Base-by-base conservation (phyloP, 1,140 invertebrate species). In the Geopemphigus sp. region DNA sequence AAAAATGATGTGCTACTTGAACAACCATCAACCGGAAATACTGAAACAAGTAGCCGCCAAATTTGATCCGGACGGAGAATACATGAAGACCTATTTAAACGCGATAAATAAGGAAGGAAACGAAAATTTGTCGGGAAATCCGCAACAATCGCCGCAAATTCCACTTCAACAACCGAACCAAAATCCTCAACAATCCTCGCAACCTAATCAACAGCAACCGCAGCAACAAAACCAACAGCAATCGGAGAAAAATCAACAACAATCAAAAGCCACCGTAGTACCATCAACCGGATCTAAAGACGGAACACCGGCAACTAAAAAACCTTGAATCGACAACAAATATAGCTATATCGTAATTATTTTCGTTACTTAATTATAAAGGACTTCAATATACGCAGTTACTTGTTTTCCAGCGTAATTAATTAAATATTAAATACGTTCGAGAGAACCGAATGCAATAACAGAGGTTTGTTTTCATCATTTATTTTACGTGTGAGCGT, bases 51-150 rank as follows among this genome's bases (percentile, higher is more conserved):
- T 88, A 2, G 82, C 84, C 1, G 83, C 85, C 0, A 88, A 87
- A 82, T 88, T 85, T 50, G 87, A 88, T 53, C 85, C 84, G 19
- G 84, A 86, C 5, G 84, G 84, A 19, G 85, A 86, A 81, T 86
- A 85, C 82, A 85, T 81, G 81, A 81, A 68, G 50, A 32, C 47
- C 11, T 78, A 63, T 78, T 50, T 78, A 22, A 50, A 61, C 8
- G 26, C 45, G 0, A 12, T 78, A 50, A 32, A 63, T 5, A n/a
- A 26, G 12, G 63, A 78, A 11, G 29, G 32, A 63, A 78, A 78
- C 26, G 22, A 29, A 29, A 29, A 61, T 15, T 45, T 50, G 47
- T 59, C 24, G 17, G 32, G 8, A 39, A 78, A 50, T n/a, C 24
- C 56, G 39, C 56, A 45, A 1, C 56, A 50, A 50, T 11, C 47